Conservation (phyloP, 2,113 vertebrate species). For the Trochalopteron elliotii region DNA sequence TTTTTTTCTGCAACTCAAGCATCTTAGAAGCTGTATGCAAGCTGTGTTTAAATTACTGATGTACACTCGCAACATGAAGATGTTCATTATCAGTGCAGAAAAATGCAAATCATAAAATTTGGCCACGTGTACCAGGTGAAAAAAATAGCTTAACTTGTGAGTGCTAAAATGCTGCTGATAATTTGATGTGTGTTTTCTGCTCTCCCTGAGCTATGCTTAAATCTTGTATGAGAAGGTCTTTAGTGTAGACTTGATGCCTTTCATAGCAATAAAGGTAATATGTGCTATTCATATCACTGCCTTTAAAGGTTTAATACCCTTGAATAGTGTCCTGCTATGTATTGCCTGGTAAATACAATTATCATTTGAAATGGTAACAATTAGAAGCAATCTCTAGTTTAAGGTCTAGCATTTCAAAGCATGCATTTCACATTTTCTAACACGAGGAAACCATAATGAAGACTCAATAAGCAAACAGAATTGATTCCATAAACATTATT, state of each 20-base stretch:
- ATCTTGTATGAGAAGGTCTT: background rate
- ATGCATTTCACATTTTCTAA: background rate
- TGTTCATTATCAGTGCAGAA: background rate
- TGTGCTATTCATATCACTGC: background rate
- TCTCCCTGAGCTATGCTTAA: background rate
- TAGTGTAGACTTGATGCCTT: background rate
- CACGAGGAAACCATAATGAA: background rate
- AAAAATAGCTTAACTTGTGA: background rate
- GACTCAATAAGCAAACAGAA: background rate
- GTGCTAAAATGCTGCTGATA: background rate
- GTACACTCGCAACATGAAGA: background rate
- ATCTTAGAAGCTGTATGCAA: background rate
- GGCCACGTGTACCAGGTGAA: background rate
- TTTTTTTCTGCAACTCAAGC: background rate
- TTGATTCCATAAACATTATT: background rate
- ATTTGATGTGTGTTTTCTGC: background rate
- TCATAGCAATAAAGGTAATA: background rate
- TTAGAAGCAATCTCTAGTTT: background rate
- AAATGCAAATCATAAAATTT: background rate
- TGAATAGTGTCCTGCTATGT: background rate
- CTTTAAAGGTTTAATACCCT: background rate
- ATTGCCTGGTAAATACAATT: background rate
- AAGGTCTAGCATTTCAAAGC: background rate
- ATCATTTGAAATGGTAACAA: background rate
- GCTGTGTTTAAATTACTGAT: background rate